Evolutionary conservation across 2,797 vertebrate species (phyloP).

Genomic region (Remorina albescens): DNA sequence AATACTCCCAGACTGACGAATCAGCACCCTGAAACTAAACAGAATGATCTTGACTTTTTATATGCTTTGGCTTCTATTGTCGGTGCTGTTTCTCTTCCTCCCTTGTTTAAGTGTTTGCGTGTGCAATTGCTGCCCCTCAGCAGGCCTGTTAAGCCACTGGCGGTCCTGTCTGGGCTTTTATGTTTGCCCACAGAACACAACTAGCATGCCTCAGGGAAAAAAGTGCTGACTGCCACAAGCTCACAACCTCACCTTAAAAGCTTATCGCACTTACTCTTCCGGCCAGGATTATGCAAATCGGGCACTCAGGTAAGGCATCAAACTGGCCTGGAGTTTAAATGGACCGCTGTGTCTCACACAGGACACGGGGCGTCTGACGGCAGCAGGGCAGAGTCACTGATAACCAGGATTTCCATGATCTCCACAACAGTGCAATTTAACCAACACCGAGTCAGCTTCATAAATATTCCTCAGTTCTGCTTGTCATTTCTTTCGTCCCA

Average conservation of each 20-base stretch:
- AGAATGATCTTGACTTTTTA: constrained; percentile 52
- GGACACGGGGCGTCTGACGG: background rate
- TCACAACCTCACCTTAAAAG: constrained; percentile 54
- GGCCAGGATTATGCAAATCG: constrained; percentile 71
- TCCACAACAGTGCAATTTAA: constrained; percentile 12
- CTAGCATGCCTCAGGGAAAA: constrained; percentile 43
- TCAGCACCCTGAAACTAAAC: constrained; percentile 50
- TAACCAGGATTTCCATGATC: constrained; percentile 2
- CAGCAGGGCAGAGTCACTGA: background rate
- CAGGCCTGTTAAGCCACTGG: constrained; percentile 68
- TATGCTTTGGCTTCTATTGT: constrained; percentile 44
- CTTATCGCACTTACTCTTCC: constrained; percentile 61
- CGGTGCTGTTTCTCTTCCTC: constrained; percentile 31
- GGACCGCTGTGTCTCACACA: constrained; percentile 12
- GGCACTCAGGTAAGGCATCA: constrained; percentile 54
- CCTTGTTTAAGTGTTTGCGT: constrained; percentile 43
- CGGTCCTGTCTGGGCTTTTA: constrained; percentile 63
- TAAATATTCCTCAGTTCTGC: background rate
- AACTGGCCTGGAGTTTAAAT: constrained; percentile 33
- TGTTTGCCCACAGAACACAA: constrained; percentile 61
- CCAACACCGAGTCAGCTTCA: background rate
- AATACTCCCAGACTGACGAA: constrained; percentile 45
- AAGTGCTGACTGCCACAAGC: constrained; percentile 68
- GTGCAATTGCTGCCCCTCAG: constrained; percentile 40
- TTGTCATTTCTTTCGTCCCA: background rate